These are phyloP conservation scores for Cephus spinipes DNA, from an alignment of 2,888 invertebrate genomes.

Conservation along the genomic window DNA sequence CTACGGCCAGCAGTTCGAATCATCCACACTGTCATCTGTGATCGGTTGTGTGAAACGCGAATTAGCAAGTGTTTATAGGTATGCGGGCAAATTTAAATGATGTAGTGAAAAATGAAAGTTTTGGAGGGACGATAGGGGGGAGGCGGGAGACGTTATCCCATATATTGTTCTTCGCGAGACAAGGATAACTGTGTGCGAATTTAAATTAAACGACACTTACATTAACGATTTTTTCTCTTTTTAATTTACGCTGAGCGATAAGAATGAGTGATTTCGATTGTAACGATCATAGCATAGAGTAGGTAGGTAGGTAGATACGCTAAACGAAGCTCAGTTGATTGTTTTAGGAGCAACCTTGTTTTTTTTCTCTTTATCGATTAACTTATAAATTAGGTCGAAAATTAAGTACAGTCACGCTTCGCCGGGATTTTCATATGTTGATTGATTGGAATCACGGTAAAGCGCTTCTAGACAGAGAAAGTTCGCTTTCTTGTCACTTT, in stretches of 20 bases:
- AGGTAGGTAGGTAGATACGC: constrained; percentile 34
- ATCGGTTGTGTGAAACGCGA: no score
- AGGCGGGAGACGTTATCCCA: constrained; percentile 23
- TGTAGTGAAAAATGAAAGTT: no score
- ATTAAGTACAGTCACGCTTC: constrained; percentile 1
- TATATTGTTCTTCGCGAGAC: no score
- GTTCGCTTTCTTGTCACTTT: not conserved
- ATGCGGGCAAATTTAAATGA: no score
- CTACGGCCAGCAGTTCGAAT: no score
- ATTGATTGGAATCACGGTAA: no score
- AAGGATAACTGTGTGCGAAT: no score
- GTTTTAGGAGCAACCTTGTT: constrained; percentile 53
- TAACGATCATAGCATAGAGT: constrained; percentile 2
- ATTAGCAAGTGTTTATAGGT: no score
- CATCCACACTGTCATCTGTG: no score
- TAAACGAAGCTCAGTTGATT: constrained; percentile 65
- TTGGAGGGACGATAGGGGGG: no score
- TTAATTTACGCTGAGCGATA: constrained; percentile 23
- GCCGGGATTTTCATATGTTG: not conserved
- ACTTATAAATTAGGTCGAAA: constrained; percentile 7
- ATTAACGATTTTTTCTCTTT: constrained; percentile 24
- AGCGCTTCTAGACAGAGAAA: not conserved
- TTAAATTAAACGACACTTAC: not conserved
- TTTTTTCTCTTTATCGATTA: not conserved
- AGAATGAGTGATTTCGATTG: no score